Evolutionary conservation across 2,888 invertebrate species (phyloP).

Genomic region (Hyalella azteca): DNA sequence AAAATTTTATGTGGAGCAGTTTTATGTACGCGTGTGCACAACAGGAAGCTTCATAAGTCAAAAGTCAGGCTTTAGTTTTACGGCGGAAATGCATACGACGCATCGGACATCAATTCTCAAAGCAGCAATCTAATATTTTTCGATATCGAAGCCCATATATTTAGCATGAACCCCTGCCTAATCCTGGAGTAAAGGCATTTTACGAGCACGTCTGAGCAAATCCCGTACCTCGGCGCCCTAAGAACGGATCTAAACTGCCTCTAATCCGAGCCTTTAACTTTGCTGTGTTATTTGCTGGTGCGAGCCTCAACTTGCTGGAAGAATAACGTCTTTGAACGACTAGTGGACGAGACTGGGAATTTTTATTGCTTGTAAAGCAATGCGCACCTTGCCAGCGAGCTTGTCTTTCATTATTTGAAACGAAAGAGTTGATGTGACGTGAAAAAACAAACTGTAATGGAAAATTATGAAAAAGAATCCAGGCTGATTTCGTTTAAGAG

Average conservation of each 20-base stretch:
- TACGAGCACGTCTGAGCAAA: background rate
- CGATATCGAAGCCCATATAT: constrained; percentile 30
- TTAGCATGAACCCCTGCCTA: constrained; percentile 27
- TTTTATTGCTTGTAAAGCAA: constrained; percentile 13
- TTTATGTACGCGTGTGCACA: background rate
- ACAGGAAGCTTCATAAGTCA: background rate
- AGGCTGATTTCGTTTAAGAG: no score
- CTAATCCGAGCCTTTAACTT: background rate
- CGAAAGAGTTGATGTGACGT: no score
- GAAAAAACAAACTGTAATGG: no score
- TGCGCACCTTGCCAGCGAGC: no score
- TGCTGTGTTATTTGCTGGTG: background rate
- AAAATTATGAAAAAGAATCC: no score
- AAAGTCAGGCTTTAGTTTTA: constrained; percentile 7
- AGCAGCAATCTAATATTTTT: constrained; percentile 26
- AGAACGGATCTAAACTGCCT: background rate
- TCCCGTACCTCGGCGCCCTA: background rate
- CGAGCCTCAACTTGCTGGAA: background rate
- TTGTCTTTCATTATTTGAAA: no score
- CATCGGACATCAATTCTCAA: constrained; percentile 29
- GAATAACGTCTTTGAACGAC: background rate
- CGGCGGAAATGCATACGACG: background rate
- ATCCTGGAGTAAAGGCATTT: constrained; percentile 16
- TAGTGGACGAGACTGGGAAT: background rate
- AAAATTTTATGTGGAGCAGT: background rate